A percentile compares a stretch with the other conserved stretches of the same genome.
Conservation (phyloP, 1,140 invertebrate species). For the Muscidifurax raptorellus region DNA sequence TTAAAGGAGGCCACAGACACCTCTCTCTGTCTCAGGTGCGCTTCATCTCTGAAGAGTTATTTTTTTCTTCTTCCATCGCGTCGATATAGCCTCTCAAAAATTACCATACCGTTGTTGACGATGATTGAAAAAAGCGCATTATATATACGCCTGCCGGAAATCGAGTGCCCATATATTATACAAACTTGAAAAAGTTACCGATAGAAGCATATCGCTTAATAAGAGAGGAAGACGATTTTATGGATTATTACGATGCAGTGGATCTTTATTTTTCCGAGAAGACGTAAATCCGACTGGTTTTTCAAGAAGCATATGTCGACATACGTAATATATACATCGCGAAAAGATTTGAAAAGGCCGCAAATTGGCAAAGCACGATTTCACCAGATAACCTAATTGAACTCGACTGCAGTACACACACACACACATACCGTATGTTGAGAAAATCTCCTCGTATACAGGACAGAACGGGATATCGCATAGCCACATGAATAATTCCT, state of each 20-base stretch:
- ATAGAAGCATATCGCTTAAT: neutral
- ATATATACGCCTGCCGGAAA: neutral
- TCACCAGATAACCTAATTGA: slow-evolving; percentile 1
- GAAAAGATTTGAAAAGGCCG: neutral
- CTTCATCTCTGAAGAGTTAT: neutral
- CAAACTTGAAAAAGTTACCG: too few species aligned
- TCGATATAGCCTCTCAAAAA: neutral
- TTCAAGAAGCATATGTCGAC: neutral
- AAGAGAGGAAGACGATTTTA: neutral
- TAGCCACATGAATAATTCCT: slow-evolving; percentile 35
- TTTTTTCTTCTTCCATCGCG: neutral
- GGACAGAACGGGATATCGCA: slow-evolving; percentile 34
- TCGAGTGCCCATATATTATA: too few species aligned
- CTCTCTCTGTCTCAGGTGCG: neutral
- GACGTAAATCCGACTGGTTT: neutral
- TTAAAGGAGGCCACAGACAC: slow-evolving; percentile 4
- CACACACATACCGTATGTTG: neutral
- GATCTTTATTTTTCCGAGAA: neutral
- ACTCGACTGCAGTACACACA: neutral
- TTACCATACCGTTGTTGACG: neutral
- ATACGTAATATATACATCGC: neutral
- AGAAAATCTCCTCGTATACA: neutral
- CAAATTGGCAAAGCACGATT: neutral
- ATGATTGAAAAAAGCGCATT: neutral
- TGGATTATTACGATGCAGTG: neutral